Evolutionary conservation across 1,140 invertebrate species (phyloP).

Genomic region (Drosophila arizonae): DNA sequence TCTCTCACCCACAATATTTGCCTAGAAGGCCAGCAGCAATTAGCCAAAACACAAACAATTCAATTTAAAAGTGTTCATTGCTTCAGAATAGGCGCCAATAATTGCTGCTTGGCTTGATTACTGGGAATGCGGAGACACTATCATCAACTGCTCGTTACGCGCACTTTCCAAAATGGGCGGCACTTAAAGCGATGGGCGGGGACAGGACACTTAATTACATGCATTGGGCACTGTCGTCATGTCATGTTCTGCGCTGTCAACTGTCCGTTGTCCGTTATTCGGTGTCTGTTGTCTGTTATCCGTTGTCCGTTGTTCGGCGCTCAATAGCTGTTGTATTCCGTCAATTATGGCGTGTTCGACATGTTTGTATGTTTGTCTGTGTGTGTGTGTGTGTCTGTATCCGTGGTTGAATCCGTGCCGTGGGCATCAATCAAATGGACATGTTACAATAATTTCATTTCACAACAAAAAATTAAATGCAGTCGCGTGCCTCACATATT

Average conservation of each 20-base stretch:
- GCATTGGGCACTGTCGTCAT: conserved; percentile 45
- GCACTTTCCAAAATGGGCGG: conserved; percentile 42
- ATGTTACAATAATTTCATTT: conserved; percentile 75
- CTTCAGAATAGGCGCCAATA: conserved; percentile 10
- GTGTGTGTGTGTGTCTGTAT: no score
- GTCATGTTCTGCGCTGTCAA: conserved; percentile 13
- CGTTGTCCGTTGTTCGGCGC: not conserved
- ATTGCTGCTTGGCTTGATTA: conserved; percentile 29
- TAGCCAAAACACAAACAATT: not conserved
- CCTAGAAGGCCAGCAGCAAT: not conserved
- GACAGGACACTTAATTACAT: conserved; percentile 71
- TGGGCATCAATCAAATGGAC: conserved; percentile 72
- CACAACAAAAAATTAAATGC: conserved; percentile 71
- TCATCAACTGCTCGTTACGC: conserved; percentile 59
- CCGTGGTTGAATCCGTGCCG: conserved; percentile 39
- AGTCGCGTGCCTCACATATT: conserved; percentile 67
- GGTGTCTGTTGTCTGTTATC: not conserved
- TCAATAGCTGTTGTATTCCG: conserved; percentile 40
- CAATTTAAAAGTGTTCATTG: not conserved
- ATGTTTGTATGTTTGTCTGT: conserved; percentile 4
- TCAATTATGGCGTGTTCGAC: conserved; percentile 73
- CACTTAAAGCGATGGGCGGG: conserved; percentile 65
- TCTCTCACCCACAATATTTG: no score
- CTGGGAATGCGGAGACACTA: conserved; percentile 8
- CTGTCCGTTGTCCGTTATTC: conserved; percentile 1